phyloP scores from a whole-genome alignment of 2,113 vertebrate genomes.

The Bungarus multicinctus region DNA sequence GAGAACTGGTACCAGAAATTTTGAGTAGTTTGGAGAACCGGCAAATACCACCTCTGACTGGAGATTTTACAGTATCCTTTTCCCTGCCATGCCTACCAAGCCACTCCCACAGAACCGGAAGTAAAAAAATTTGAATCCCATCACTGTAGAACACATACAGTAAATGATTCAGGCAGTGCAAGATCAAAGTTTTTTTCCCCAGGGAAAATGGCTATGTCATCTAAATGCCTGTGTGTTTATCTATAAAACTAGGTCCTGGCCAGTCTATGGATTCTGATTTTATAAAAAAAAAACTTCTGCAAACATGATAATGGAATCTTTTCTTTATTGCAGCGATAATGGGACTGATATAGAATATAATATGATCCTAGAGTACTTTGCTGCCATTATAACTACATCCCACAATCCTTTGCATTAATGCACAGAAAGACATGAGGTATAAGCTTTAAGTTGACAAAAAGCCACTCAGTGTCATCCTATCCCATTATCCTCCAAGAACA shows the following conservation, averaged over 20 bases:
- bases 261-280: background rate
- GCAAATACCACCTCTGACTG: no score
- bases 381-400: slow-evolving; percentile 22
- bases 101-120: no score
- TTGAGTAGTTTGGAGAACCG: no score
- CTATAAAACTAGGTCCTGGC: background rate
- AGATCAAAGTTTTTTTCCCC: background rate
- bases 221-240: background rate
- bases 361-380: slow-evolving; percentile 8
- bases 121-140: no score
- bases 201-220: background rate
- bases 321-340: background rate
- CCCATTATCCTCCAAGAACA: slow-evolving; percentile 41
- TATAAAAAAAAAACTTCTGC: background rate
- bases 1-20: no score
- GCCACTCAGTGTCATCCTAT: background rate
- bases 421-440: slow-evolving; percentile 3
- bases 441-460: slow-evolving; percentile 33
- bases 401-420: slow-evolving; percentile 13
- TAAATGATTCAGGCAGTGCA: background rate
- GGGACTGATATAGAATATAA: slow-evolving; percentile 2
- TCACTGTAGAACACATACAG: no score
- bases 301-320: background rate
- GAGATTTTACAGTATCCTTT: no score
- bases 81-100: no score